Percentiles rank a stretch among this genome's conserved stretches.
phyloP scores from a whole-genome alignment of 2,888 invertebrate species.

The Coelopa pilipes region DNA sequence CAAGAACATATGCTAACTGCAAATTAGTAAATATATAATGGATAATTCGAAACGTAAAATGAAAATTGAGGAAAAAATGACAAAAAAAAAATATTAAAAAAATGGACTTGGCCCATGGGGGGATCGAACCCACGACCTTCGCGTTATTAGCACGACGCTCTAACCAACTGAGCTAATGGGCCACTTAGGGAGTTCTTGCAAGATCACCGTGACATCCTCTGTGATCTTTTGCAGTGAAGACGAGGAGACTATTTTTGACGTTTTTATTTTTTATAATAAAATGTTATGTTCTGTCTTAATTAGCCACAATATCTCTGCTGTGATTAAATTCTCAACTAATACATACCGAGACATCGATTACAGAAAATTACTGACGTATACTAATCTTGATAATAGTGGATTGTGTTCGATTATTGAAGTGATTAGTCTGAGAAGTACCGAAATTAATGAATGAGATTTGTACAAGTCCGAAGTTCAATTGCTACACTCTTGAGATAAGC shows the following conservation, averaged over 20 bases:
- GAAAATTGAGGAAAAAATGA: neutral
- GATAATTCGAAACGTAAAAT: too few relatives aligned
- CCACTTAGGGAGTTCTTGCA: slow-evolving; percentile 43
- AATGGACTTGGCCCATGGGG: slow-evolving; percentile 63
- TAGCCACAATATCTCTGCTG: too few relatives aligned
- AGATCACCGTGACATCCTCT: neutral
- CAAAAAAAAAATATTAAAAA: neutral
- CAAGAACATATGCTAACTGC: too few relatives aligned
- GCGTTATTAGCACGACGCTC: slow-evolving; percentile 68
- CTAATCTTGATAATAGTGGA: neutral
- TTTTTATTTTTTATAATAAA: neutral
- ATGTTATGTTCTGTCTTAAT: neutral
- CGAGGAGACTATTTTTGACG: neutral
- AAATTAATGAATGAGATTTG: neutral
- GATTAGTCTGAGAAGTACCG: neutral
- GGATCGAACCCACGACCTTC: slow-evolving; percentile 68
- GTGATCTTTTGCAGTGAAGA: neutral
- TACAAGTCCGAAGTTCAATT: neutral
- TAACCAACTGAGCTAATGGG: slow-evolving; percentile 69
- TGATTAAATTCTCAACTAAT: too few relatives aligned
- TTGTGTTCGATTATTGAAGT: neutral
- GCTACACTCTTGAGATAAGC: too few relatives aligned
- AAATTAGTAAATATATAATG: too few relatives aligned
- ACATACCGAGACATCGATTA: too few relatives aligned
- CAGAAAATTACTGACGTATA: too few relatives aligned